A percentile compares a stretch with the other conserved stretches of the same genome.
Evolutionary conservation across 2,113 vertebrate species (phyloP).

Genomic region (Empidonax alnorum): DNA sequence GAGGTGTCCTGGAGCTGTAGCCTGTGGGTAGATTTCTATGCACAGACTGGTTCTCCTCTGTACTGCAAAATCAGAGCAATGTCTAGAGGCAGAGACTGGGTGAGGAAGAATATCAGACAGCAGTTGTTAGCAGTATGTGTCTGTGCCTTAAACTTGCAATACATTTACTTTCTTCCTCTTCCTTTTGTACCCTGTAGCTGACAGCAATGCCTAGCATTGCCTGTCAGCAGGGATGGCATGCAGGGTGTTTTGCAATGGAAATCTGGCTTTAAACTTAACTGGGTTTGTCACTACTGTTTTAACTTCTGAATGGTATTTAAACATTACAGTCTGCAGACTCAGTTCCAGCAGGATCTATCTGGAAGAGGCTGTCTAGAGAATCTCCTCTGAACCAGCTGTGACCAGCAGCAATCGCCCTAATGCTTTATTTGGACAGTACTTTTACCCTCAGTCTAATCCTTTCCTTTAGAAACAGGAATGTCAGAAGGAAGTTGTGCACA

Average conservation of each 20-base stretch:
- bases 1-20: not conserved
- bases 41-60: not conserved
- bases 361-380: conserved; percentile 8
- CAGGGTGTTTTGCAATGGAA: conserved; percentile 70
- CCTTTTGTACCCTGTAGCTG: conserved; percentile 63
- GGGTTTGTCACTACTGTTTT: conserved; percentile 60
- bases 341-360: conserved; percentile 16
- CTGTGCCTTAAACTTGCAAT: conserved; percentile 40
- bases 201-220: conserved; percentile 50
- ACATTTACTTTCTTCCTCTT: conserved; percentile 56
- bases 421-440: not conserved
- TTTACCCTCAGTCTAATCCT: not conserved
- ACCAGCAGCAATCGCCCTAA: conserved; percentile 8
- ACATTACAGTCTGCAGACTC: conserved; percentile 27
- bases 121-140: conserved; percentile 14
- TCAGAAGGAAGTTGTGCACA: not conserved
- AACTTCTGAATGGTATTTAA: conserved; percentile 60
- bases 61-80: conserved; percentile 20
- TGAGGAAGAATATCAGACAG: conserved; percentile 30
- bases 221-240: conserved; percentile 59
- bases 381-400: conserved; percentile 31
- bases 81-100: conserved; percentile 21
- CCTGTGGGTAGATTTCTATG: not conserved
- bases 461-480: conserved; percentile 33
- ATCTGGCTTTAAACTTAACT: conserved; percentile 67